These are phyloP conservation scores for Phymanthus crucifer DNA, from an alignment of 92 coral and sea anemone species.

Conservation along the genomic window DNA sequence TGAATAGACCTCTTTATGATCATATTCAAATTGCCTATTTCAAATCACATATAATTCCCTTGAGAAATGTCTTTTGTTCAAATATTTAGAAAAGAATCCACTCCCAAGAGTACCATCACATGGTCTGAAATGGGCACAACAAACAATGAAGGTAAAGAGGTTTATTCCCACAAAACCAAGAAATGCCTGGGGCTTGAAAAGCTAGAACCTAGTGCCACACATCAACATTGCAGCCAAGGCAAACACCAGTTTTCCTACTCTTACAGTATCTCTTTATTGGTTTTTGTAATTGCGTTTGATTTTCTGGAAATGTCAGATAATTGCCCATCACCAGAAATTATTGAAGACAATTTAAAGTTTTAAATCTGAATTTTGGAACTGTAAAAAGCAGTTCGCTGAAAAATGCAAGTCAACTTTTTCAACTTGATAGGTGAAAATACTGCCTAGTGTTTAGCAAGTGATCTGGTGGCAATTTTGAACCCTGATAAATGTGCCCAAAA, in stretches of 20 bases:
- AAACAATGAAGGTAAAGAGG: too few species aligned
- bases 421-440: neutral
- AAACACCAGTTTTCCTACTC: neutral
- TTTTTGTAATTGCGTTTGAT: conserved; percentile 3
- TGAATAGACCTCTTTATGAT: too few species aligned
- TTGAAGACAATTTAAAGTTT: neutral
- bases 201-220: conserved; percentile 1
- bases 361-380: neutral
- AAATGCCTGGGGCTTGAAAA: neutral
- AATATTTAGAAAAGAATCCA: too few species aligned
- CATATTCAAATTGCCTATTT: too few species aligned
- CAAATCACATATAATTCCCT: too few species aligned
- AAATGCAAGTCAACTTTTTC: neutral
- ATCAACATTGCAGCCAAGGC: neutral
- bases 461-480: neutral
- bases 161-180: neutral
- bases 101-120: too few species aligned
- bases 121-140: too few species aligned
- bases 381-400: neutral
- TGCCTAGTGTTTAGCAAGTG: neutral
- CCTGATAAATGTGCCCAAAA: too few species aligned
- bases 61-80: too few species aligned
- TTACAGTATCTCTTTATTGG: neutral
- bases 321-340: neutral
- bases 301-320: neutral